Base-by-base conservation (phyloP, 1,140 invertebrate genomes). In the Aradophagus sp. region DNA sequence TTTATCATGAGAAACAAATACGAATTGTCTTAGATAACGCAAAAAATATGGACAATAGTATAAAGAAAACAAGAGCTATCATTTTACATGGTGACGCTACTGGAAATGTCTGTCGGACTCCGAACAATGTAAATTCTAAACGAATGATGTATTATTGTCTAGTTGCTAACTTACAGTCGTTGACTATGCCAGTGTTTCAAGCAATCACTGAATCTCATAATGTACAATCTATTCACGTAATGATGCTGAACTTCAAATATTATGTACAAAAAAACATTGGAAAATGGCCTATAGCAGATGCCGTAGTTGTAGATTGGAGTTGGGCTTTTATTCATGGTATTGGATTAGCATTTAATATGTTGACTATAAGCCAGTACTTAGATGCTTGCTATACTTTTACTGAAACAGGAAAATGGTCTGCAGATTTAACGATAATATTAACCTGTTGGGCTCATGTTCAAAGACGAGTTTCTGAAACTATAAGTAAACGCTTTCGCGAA, bases 61-160 rank as follows among this genome's bases (percentile, higher is more conserved):
- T 32, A 23, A 23, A 6, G 1, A 41, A 48, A 10, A 3, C 26
- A 5, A 26, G 20, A 41, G 8, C 27, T 1, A 65, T 59, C 2
- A 61, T 72, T 29, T 27, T 72, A 7, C 63, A 75, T 19, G 32
- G 56, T 0, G 73, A 75, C 47, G 63, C 73, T 5, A 75, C 73
- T 6, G 72, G 66, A 5, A 35, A 26, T 14, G 32, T 27, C 58
- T 55, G 47, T 13, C 39, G 72, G 0, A 52, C 50, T 17, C 65
- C 71, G 8, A 13, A 56, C n/a, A n/a, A 35, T 4, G 8, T 65
- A 0, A 10, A 13, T n/a, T n/a, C 4, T 2, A 69, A 70, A 45
- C 6, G 34, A 56, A 69, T 69, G 10, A 56, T 61, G 52, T 74
- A 65, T 58, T 69, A 74, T 19, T 39, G 19, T n/a, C 44, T 74